These are phyloP conservation scores for Melanitta fusca DNA, from an alignment of 2,797 vertebrate species.

Conservation along the genomic window DNA sequence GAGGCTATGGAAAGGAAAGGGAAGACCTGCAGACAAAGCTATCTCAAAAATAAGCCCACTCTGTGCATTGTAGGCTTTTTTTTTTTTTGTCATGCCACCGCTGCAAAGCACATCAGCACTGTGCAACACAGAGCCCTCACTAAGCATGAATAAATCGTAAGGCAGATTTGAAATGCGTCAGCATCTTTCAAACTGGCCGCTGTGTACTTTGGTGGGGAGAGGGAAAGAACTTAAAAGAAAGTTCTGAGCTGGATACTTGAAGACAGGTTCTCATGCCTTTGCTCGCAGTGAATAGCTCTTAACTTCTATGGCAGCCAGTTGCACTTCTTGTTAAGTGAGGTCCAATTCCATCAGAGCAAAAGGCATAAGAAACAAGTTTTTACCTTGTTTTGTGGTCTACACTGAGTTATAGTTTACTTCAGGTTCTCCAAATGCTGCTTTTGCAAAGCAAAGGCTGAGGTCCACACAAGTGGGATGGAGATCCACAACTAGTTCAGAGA, in stretches of 20 bases:
- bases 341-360: background rate
- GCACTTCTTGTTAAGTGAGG: background rate
- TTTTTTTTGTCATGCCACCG: background rate
- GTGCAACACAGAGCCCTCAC: fast-evolving
- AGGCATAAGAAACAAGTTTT: background rate
- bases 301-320: background rate
- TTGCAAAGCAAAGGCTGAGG: background rate
- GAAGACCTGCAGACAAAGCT: conserved; percentile 43
- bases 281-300: background rate
- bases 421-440: background rate
- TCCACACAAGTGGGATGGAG: background rate
- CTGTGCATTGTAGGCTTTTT: background rate
- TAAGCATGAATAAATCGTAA: background rate
- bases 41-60: conserved; percentile 7
- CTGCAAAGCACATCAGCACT: background rate
- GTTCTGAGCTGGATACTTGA: background rate
- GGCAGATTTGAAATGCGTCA: fast-evolving
- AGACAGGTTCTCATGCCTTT: background rate
- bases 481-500: background rate
- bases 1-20: background rate
- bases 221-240: background rate
- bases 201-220: background rate
- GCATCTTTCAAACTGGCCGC: background rate
- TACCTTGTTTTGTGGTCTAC: background rate
- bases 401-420: background rate